These are phyloP conservation scores for Periophthalmus modestus DNA, from an alignment of 2,113 vertebrate genomes.

Conservation along the genomic window DNA sequence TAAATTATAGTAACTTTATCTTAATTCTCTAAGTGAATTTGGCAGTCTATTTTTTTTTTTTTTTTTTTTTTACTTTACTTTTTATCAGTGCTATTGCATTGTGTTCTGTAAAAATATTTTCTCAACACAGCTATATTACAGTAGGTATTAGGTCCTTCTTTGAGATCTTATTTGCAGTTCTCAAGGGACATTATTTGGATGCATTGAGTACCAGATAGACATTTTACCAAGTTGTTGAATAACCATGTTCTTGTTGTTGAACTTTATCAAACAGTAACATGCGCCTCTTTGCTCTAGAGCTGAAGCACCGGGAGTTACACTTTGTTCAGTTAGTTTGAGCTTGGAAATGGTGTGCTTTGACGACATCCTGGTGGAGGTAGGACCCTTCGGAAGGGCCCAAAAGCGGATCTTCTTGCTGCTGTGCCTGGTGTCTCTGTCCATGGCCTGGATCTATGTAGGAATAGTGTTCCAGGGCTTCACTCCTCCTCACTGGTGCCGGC, in stretches of 20 bases:
- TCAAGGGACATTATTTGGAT: neutral
- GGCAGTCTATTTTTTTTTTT: too few relatives aligned
- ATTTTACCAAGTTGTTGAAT: neutral
- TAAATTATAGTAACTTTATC: too few relatives aligned
- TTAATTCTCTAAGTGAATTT: too few relatives aligned
- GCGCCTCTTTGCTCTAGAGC: neutral
- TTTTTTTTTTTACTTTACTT: neutral
- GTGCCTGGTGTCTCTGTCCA: slow-evolving; percentile 83
- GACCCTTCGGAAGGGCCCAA: slow-evolving; percentile 85
- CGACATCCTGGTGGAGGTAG: slow-evolving; percentile 83
- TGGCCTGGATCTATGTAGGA: slow-evolving; percentile 62
- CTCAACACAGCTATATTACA: too few relatives aligned
- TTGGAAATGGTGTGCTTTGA: slow-evolving; percentile 83
- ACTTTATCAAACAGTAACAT: neutral
- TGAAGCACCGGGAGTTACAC: neutral
- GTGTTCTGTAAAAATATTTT: neutral
- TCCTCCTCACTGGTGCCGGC: slow-evolving; percentile 82
- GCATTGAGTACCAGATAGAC: too few relatives aligned
- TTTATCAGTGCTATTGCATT: too few relatives aligned
- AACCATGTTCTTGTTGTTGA: neutral
- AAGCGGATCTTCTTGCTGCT: slow-evolving; percentile 82
- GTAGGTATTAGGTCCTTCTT: too few relatives aligned
- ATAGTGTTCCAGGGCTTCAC: slow-evolving; percentile 78
- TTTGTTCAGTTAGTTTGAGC: neutral
- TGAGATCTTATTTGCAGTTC: neutral